Evolutionary conservation across 2,113 vertebrate genomes (phyloP).

Genomic region (Potamarius usumacintae): DNA sequence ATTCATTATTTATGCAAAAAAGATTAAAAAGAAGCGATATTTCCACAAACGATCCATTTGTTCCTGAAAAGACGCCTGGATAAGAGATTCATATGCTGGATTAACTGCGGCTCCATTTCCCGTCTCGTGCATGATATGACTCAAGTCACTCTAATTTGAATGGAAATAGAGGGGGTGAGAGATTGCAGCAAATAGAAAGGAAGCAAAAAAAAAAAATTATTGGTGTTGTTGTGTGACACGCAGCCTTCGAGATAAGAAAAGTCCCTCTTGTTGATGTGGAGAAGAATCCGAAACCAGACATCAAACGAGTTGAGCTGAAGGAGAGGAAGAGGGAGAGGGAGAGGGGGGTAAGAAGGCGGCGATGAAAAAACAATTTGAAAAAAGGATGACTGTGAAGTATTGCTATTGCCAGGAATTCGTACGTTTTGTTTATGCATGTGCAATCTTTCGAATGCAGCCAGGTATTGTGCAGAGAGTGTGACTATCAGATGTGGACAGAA

Average conservation of each 20-base stretch:
- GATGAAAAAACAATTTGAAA: neutral
- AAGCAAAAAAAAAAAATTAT: constrained; percentile 32
- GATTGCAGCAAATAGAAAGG: constrained; percentile 32
- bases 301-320: constrained; percentile 73
- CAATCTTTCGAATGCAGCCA: constrained; percentile 73
- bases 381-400: constrained; percentile 65
- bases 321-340: constrained; percentile 44
- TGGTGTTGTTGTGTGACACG: constrained; percentile 72
- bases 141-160: constrained; percentile 55
- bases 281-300: constrained; percentile 79
- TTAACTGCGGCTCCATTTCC: constrained; percentile 32
- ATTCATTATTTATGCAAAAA: neutral
- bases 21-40: neutral
- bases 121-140: constrained; percentile 35
- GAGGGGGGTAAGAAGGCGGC: neutral
- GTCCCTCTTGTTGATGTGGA: constrained; percentile 74
- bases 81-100: neutral
- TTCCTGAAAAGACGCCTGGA: constrained; percentile 18
- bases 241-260: constrained; percentile 67
- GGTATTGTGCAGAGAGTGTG: constrained; percentile 74
- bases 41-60: neutral
- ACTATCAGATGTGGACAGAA: constrained; percentile 77
- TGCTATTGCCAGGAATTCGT: constrained; percentile 72
- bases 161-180: constrained; percentile 49
- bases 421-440: constrained; percentile 77